Base-by-base conservation (phyloP, 2,113 vertebrate species). In the Ornithorhynchus anatinus region DNA sequence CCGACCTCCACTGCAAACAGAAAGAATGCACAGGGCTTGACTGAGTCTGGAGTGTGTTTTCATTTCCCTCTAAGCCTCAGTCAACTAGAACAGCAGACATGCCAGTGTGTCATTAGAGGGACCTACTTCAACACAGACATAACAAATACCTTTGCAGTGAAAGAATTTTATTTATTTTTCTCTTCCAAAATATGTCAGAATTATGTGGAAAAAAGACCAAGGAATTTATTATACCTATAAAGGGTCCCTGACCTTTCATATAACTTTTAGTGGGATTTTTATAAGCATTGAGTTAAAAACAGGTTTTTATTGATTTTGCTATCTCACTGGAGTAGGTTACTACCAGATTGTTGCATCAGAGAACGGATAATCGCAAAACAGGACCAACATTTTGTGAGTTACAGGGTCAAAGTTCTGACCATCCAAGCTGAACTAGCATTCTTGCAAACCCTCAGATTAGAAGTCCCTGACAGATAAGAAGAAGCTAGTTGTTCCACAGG, bases 131-230 rank as follows among this genome's bases (percentile, higher is more conserved):
- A 61, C 44, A 74, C 39, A 75, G 54, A 64, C 61, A 62, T 77
- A 81, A 78, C 65, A 71, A 45, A 77, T 61, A 73, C 3, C 68
- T 61, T 77, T 59, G 7, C 54, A 75, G 37, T 61, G 43, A 73
- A 79, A 70, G 44, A 70, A 74, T 68, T 81, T 64, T 81, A 79
- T 79, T 73, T 73, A 79, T 78, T 84, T 86, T 81, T 22, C 8
- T 75, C 19, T 57, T 71, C 25, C 15, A 71, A 68, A 44, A 7
- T 42, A 54, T 72, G 53, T 58, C 76, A 77, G 52, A 69, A 66
- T 47, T 51, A 35, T 31, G 40, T 72, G 52, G 72, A 40, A 60
- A n/a, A 67, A 72, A 57, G 15, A 69, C 43, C 66, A 81, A 75
- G 59, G 16, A 22, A 48, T 59, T 79, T 75, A 79, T 79, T 71